Conservation (phyloP, 2,797 vertebrate species). For the Ctenopoma kingsleyae region DNA sequence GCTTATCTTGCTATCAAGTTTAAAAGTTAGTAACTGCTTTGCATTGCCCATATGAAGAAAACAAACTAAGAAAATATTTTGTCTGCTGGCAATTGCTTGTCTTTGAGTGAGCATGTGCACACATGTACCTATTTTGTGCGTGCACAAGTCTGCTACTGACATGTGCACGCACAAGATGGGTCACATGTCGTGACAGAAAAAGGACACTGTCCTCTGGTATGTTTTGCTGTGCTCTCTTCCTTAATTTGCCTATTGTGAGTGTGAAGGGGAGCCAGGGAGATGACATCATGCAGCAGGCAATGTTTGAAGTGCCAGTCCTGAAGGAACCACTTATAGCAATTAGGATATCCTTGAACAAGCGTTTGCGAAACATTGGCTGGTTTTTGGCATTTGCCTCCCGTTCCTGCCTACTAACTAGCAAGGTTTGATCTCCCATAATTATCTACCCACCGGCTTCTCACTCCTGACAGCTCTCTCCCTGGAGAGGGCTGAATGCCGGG, state of each 20-base stretch:
- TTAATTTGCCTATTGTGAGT: conserved; percentile 90
- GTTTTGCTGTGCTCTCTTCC: conserved; percentile 80
- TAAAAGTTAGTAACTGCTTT: conserved; percentile 19
- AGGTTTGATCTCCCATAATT: conserved; percentile 97
- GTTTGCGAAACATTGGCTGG: conserved; percentile 96
- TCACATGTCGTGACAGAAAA: conserved; percentile 57
- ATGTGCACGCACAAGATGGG: conserved; percentile 14
- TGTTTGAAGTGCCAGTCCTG: conserved; percentile 94
- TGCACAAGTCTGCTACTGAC: conserved; percentile 22
- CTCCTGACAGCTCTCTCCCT: conserved; percentile 90
- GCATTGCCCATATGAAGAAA: background rate
- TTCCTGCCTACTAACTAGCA: conserved; percentile 91
- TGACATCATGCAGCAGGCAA: conserved; percentile 93
- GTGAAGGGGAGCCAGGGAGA: conserved; percentile 87
- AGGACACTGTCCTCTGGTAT: conserved; percentile 77
- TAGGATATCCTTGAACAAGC: conserved; percentile 99
- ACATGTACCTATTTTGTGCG: background rate
- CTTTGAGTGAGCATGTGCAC: background rate
- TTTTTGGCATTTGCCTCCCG: conserved; percentile 91
- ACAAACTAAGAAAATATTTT: conserved; percentile 1
- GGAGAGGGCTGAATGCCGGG: conserved; percentile 85
- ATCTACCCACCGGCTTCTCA: conserved; percentile 90
- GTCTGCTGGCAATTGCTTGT: conserved; percentile 6
- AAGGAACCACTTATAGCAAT: conserved; percentile 99
- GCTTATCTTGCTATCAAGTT: conserved; percentile 27